phyloP scores from a whole-genome alignment of 1,140 invertebrate species.

The Hyphantria cunea region DNA sequence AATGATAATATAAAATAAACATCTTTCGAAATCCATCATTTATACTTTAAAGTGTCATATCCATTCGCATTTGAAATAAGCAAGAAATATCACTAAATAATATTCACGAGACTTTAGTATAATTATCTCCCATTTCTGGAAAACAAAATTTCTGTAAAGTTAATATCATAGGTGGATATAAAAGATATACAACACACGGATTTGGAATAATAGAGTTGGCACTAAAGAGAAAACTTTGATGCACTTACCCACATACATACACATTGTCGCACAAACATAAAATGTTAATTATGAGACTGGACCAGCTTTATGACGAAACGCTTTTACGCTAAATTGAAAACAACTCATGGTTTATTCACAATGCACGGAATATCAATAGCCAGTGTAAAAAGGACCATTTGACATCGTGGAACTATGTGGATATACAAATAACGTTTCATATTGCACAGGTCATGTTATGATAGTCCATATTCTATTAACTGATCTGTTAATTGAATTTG shows the following conservation, averaged over 20 bases:
- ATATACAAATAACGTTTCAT: constrained; percentile 22
- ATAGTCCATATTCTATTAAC: constrained; percentile 35
- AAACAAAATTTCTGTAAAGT: no score
- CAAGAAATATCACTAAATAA: no score
- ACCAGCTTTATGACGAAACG: constrained; percentile 69
- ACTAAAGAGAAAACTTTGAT: constrained; percentile 11
- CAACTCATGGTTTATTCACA: constrained; percentile 78
- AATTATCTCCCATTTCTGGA: no score
- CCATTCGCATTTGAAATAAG: no score
- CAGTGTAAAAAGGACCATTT: constrained; percentile 52
- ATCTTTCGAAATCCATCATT: no score
- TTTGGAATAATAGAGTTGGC: no score
- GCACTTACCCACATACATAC: constrained; percentile 25
- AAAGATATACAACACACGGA: no score
- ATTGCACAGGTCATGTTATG: constrained; percentile 36
- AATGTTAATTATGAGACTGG: constrained; percentile 67
- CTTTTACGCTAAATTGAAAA: constrained; percentile 79
- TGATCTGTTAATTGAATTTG: constrained; percentile 32
- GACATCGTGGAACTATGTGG: constrained; percentile 36
- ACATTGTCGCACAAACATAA: constrained; percentile 42
- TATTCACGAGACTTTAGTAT: no score
- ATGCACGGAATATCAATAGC: constrained; percentile 45
- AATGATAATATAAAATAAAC: no score
- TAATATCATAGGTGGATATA: no score
- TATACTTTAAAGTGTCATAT: no score